Percentiles rank a stretch among this genome's conserved stretches.
Evolutionary conservation across 2,797 vertebrate genomes (phyloP).

Genomic region (Macrochelys suwanniensis): DNA sequence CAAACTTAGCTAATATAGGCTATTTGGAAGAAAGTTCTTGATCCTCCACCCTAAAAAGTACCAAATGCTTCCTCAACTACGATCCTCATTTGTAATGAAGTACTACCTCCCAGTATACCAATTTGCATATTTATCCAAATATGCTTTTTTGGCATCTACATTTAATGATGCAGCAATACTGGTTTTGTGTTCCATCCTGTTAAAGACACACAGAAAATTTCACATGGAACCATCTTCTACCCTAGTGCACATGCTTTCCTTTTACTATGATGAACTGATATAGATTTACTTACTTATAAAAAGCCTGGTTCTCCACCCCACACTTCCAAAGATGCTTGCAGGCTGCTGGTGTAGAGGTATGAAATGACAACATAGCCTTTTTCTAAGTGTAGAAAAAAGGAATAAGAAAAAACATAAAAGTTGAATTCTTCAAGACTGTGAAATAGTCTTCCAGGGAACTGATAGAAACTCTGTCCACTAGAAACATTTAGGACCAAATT

Average conservation of each 20-base stretch:
- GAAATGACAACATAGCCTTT: conserved; percentile 95
- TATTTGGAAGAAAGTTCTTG: neutral
- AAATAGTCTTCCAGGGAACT: neutral
- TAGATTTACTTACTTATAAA: conserved; percentile 93
- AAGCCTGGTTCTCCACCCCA: conserved; percentile 97
- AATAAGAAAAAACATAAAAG: conserved; percentile 57
- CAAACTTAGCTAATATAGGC: neutral
- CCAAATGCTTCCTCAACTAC: neutral
- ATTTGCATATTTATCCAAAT: neutral
- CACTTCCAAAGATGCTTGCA: conserved; percentile 99
- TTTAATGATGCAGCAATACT: neutral
- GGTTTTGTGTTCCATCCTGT: neutral
- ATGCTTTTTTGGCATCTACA: neutral
- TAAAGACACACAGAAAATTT: neutral
- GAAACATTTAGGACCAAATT: neutral
- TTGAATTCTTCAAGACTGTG: neutral
- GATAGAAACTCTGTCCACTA: neutral
- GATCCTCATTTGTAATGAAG: neutral
- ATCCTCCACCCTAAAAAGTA: neutral
- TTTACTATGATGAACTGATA: neutral
- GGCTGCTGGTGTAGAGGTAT: conserved; percentile 97
- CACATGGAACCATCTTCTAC: neutral
- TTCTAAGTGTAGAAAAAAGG: conserved; percentile 86
- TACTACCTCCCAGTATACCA: neutral
- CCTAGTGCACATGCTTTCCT: neutral